Conservation (phyloP, 2,113 vertebrate species). For the Prinia subflava region DNA sequence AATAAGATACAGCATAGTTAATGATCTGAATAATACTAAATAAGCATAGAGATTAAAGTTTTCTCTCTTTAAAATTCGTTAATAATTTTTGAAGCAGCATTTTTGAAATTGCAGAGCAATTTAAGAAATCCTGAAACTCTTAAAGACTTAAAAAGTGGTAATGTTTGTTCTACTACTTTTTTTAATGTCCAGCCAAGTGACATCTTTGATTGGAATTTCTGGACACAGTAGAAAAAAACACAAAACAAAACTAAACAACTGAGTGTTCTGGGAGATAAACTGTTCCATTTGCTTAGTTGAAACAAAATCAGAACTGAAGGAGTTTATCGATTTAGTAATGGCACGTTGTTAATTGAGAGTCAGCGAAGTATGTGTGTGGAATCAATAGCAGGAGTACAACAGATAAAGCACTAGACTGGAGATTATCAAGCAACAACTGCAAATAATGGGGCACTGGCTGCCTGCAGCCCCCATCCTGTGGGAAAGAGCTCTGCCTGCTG, state of each 20-base stretch:
- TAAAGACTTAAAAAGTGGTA: neutral
- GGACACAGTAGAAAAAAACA: neutral
- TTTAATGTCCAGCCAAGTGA: neutral
- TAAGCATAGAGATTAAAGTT: neutral
- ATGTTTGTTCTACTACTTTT: neutral
- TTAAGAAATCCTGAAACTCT: neutral
- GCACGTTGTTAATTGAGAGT: neutral
- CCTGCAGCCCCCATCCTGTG: neutral
- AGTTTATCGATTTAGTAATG: neutral
- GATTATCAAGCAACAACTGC: neutral
- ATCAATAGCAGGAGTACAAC: neutral
- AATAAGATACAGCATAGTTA: neutral
- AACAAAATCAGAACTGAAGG: neutral
- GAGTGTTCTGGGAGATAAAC: neutral
- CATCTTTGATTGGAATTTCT: neutral
- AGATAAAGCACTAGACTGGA: neutral
- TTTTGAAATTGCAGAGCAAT: neutral
- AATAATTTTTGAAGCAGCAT: neutral
- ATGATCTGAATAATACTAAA: neutral
- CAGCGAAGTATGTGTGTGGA: neutral
- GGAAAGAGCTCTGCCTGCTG: rapidly evolving
- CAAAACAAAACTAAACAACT: neutral
- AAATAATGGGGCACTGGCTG: rapidly evolving
- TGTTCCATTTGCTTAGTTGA: neutral
- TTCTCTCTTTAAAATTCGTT: neutral